Conservation (phyloP, 2,113 vertebrate genomes). For the Orycteropus afer region DNA sequence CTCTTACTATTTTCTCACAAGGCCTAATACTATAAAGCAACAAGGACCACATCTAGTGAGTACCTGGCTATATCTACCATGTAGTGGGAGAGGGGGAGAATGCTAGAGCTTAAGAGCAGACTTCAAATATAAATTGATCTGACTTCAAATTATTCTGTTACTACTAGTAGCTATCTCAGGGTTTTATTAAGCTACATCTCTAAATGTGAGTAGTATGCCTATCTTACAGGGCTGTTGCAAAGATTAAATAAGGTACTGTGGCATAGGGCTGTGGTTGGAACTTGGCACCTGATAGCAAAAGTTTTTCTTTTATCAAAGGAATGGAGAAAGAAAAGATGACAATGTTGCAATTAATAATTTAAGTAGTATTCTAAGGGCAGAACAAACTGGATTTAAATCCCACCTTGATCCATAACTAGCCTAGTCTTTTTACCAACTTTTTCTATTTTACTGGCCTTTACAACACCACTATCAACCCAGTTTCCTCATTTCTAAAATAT, state of each 20-base stretch:
- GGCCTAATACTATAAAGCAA: neutral
- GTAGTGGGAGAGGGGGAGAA: neutral
- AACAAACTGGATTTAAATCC: neutral
- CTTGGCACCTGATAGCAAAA: neutral
- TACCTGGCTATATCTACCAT: neutral
- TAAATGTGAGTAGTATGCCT: neutral
- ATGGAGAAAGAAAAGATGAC: neutral
- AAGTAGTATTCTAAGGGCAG: neutral
- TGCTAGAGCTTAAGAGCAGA: neutral
- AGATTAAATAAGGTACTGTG: conserved; percentile 31
- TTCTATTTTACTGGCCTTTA: too few species aligned
- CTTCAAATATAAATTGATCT: neutral
- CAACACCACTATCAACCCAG: too few species aligned
- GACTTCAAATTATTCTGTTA: neutral
- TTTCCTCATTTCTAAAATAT: neutral
- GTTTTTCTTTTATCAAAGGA: conserved; percentile 38
- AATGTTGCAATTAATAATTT: neutral
- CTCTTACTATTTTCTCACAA: conserved; percentile 38
- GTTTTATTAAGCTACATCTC: neutral
- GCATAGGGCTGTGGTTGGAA: neutral
- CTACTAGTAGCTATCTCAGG: neutral
- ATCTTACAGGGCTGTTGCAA: neutral
- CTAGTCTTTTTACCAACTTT: neutral
- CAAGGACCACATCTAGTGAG: neutral
- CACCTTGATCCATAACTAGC: neutral